These are phyloP conservation scores for Sylvilagus bachmani DNA, from an alignment of 2,113 vertebrate genomes.

Conservation along the genomic window DNA sequence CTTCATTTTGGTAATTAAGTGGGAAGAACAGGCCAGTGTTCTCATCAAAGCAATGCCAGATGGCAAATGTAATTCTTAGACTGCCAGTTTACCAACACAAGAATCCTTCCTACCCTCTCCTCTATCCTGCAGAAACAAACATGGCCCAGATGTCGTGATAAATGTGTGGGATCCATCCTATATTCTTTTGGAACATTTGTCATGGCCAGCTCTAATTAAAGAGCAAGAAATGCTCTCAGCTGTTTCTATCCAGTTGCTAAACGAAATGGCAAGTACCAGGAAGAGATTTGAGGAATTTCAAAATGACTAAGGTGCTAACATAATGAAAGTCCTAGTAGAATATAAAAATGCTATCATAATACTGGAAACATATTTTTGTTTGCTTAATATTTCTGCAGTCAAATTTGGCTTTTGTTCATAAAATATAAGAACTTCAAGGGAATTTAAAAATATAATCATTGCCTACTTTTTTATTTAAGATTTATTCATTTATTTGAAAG, in stretches of 20 bases:
- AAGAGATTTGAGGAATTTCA: constrained; percentile 66
- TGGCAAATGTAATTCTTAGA: constrained; percentile 62
- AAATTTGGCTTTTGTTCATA: constrained; percentile 4
- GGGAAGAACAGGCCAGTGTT: neutral
- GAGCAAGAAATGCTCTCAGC: constrained; percentile 68
- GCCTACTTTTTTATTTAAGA: neutral
- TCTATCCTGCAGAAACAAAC: constrained; percentile 64
- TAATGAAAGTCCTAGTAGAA: constrained; percentile 6
- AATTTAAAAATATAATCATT: neutral
- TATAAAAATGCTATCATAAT: constrained; percentile 4
- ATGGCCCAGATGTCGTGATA: constrained; percentile 58
- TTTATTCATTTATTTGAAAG: no score
- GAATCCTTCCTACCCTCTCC: constrained; percentile 49
- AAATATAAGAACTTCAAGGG: neutral
- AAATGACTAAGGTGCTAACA: constrained; percentile 32
- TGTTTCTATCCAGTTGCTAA: constrained; percentile 73
- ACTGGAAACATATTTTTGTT: neutral
- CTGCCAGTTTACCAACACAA: constrained; percentile 70
- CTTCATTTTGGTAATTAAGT: constrained; percentile 60
- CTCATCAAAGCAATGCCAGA: constrained; percentile 57
- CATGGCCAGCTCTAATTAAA: constrained; percentile 75
- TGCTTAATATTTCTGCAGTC: neutral
- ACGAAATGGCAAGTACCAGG: constrained; percentile 54
- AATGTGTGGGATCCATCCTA: constrained; percentile 62
- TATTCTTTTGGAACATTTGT: constrained; percentile 64